Evolutionary conservation across 53 echinoderm and acorn worm genomes (phyloP), one percentile per base, ranked within the genome.

Genomic region (Paelopatides confundens): DNA sequence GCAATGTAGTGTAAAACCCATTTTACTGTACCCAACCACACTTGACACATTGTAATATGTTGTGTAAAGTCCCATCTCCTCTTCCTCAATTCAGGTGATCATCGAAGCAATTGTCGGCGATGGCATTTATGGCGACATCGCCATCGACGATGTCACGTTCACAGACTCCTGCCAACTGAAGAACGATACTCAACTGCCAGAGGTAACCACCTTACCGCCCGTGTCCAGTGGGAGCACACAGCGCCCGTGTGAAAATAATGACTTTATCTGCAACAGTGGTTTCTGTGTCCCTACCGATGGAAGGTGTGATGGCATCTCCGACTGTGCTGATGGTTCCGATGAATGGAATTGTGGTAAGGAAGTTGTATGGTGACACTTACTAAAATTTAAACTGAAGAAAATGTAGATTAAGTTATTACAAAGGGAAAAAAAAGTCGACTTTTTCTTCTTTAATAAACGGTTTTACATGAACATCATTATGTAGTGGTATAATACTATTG

Each of bases 131-230:
- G 96, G 96, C 27, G 96, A 96, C 85, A 96, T 94, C 3, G 94
- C 96, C 14, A 91, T 96, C 21, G 96, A 96, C 35, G 96, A 96
- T 43, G 85, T 90, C 23, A 88, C 90, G 40, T 94, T 96, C 76
- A 94, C 94, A 6, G 82, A 67, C 35, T 82, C 65, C 62, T 96
- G 96, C 68, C 69, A 70, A 4, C n/a, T 77, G 31, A 79, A 53
- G 35, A 77, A 76, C 26, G 65, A 68, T 29, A 85, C 65, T 0
- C 74, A 85, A 12, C 81, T 96, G 24, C 94, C 87, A 21, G 81
- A 69, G 15, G 79, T 94, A 1, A 52, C 87, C 18, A 96, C 96
- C n/a, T 58, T 77, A 2, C 66, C 83, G 12, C 88, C 92, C 29
- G 79, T 86, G 4, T 17, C 76, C 3, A 21, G 35, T 9, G 29